Base-by-base conservation (phyloP, 2,797 vertebrate genomes). In the Labroides dimidiatus region DNA sequence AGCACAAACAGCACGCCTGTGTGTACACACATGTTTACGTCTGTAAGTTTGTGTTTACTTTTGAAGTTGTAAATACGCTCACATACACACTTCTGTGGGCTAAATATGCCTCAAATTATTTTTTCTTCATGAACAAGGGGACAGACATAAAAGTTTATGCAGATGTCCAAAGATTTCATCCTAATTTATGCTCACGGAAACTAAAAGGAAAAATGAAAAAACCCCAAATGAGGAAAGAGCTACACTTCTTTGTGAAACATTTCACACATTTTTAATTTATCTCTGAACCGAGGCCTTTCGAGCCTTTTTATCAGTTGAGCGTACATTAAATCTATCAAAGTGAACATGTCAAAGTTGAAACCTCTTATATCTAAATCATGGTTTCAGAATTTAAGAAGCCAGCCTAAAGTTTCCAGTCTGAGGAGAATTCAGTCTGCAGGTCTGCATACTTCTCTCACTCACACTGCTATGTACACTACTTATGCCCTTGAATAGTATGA, bases 1-100 rank as follows among this genome's bases (percentile, higher is more conserved):
- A 73, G 66, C 51, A 36, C 11, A 62, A 48, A 19, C 43, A 80
- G 75, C n/a, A 16, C 2, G 50, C 42, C 47, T 73, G 21, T 14
- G 36, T 44, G 42, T 33, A 4, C 30, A 33, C 8, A 7, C 30
- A 4, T 45, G 51, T 54, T 37, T 17, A 33, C 30, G 30, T 9
- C 30, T 33, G 30, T 33, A 6, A 33, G 20, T 39, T 20, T 48
- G 49, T 41, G 21, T 39, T 21, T 4, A 44, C 17, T 37, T 49
- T 64, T 50, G 20, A 66, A 68, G 42, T 52, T 52, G 16, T 21
- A 49, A 53, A 60, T 36, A 57, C 20, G 27, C 33, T 20, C 41
- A 17, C 30, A 27, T 21, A 33, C 1, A 63, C 24, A 48, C 21
- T 41, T 39, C 42, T 23, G 15, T 33, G 10, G 9, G 37, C 17